phyloP scores from a whole-genome alignment of 2,888 invertebrate species.

The Metopia argyrocephala region DNA sequence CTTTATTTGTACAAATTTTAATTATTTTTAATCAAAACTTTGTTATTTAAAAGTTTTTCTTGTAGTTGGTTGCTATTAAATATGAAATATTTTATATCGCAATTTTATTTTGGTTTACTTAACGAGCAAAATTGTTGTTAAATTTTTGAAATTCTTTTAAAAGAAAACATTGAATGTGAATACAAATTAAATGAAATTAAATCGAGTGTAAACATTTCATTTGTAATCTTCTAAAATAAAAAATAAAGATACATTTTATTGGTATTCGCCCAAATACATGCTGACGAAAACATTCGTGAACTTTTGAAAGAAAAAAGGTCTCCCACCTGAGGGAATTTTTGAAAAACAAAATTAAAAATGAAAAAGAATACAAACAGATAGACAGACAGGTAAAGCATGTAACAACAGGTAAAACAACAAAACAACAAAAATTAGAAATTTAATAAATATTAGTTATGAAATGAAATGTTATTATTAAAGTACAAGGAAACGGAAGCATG shows the following conservation, averaged over 20 bases:
- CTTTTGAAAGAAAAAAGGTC: background rate
- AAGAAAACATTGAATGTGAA: background rate
- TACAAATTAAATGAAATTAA: background rate
- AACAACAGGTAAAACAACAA: slow-evolving; percentile 4
- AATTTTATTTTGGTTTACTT: background rate
- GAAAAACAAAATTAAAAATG: slow-evolving; percentile 8
- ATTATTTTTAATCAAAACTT: too few relatives aligned
- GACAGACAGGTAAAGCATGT: background rate
- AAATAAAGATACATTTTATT: background rate
- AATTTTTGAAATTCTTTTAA: background rate
- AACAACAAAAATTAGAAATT: slow-evolving; percentile 8
- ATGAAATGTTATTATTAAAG: background rate
- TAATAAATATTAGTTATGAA: slow-evolving; percentile 14
- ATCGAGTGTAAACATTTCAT: slow-evolving; percentile 10
- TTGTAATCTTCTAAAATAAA: slow-evolving; percentile 3
- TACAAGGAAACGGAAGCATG: background rate
- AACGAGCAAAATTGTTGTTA: background rate
- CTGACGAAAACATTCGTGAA: background rate
- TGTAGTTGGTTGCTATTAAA: too few relatives aligned
- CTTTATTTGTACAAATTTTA: too few relatives aligned
- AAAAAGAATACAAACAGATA: slow-evolving; percentile 8
- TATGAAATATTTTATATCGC: too few relatives aligned
- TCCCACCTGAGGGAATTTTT: background rate
- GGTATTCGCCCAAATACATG: background rate
- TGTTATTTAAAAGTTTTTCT: too few relatives aligned